phyloP scores from a whole-genome alignment of 2,888 invertebrate genomes.

The Ochlodes sylvanus region DNA sequence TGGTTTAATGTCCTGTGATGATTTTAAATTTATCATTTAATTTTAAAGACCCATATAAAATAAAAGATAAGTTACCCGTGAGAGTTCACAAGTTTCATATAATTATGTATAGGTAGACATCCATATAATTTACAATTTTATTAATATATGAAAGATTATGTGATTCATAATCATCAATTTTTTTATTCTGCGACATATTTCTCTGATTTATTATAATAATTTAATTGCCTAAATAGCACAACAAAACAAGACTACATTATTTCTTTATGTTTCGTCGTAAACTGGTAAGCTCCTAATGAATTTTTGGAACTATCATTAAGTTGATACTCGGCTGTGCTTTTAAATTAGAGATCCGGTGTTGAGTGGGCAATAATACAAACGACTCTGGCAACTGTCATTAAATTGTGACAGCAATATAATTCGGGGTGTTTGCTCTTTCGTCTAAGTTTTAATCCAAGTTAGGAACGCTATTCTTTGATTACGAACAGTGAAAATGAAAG shows the following conservation, averaged over 20 bases:
- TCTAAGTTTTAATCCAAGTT: slow-evolving; percentile 56
- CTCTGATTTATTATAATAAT: too few species aligned
- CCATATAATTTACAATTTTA: too few species aligned
- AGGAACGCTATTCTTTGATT: slow-evolving; percentile 29
- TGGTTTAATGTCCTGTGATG: too few species aligned
- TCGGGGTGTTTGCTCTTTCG: slow-evolving; percentile 58
- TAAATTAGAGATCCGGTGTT: slow-evolving; percentile 37
- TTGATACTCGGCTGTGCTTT: slow-evolving; percentile 33
- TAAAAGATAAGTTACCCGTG: too few species aligned
- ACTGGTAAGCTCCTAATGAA: slow-evolving; percentile 25
- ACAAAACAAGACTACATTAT: neutral
- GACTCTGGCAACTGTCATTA: slow-evolving; percentile 62
- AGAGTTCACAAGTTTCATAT: too few species aligned
- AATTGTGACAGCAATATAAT: slow-evolving; percentile 59
- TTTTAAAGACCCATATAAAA: too few species aligned
- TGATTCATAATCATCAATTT: too few species aligned
- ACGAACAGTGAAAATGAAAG: slow-evolving; percentile 18
- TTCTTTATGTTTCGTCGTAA: slow-evolving; percentile 19
- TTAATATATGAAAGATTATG: too few species aligned
- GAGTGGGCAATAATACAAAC: slow-evolving; percentile 64
- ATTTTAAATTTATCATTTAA: too few species aligned
- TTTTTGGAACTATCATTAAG: slow-evolving; percentile 36
- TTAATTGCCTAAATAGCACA: neutral
- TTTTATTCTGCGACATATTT: too few species aligned
- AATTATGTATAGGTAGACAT: too few species aligned